These are phyloP conservation scores for Ormia ochracea DNA, from an alignment of 2,888 invertebrate genomes.

Conservation along the genomic window DNA sequence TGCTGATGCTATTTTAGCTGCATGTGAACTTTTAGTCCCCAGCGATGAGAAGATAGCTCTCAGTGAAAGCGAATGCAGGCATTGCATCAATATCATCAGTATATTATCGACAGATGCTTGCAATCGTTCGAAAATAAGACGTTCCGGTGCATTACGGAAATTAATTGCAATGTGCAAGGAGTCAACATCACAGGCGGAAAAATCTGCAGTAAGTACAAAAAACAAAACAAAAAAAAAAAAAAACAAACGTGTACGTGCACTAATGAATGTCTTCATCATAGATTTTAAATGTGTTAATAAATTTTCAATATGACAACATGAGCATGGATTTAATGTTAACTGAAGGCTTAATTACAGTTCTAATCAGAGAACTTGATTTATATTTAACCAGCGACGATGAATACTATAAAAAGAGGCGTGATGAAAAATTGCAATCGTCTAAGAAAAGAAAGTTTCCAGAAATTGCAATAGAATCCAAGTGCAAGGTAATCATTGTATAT, in stretches of 20 bases:
- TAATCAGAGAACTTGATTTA: constrained; percentile 77
- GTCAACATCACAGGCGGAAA: constrained; percentile 71
- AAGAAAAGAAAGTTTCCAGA: constrained; percentile 72
- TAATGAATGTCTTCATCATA: too few species aligned
- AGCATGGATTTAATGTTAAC: constrained; percentile 78
- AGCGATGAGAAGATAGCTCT: constrained; percentile 67
- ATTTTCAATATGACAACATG: constrained; percentile 77
- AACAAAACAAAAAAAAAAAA: too few species aligned
- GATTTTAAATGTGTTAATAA: constrained; percentile 77
- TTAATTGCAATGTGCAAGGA: constrained; percentile 72
- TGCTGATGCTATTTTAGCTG: constrained; percentile 74
- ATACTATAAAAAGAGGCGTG: constrained; percentile 71
- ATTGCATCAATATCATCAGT: constrained; percentile 75
- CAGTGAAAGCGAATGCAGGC: constrained; percentile 71
- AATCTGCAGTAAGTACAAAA: constrained; percentile 69
- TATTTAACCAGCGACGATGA: constrained; percentile 74
- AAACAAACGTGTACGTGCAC: too few species aligned
- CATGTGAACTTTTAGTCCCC: constrained; percentile 73
- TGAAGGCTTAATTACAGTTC: constrained; percentile 78
- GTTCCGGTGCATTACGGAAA: constrained; percentile 74
- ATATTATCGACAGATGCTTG: constrained; percentile 75
- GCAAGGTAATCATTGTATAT: constrained; percentile 67
- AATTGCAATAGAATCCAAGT: constrained; percentile 65
- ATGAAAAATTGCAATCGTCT: constrained; percentile 70
- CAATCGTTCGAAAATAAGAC: constrained; percentile 75